Conservation (phyloP, 2,113 vertebrate genomes). For the Anolis sagrei region DNA sequence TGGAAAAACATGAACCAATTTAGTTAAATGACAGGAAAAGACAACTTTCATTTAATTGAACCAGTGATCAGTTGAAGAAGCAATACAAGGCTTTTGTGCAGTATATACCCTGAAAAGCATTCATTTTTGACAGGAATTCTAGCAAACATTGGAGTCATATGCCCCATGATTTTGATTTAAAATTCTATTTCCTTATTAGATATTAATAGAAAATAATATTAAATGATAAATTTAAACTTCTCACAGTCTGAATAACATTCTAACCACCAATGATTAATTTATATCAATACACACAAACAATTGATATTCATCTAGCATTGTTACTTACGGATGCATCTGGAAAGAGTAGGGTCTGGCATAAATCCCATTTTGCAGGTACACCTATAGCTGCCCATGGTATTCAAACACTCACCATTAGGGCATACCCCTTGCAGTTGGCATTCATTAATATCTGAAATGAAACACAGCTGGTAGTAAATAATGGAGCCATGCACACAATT, state of each 20-base stretch:
- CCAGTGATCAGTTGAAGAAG: background rate
- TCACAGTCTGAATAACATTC: slow-evolving; percentile 1
- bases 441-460: slow-evolving; percentile 90
- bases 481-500: background rate
- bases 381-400: slow-evolving; percentile 94
- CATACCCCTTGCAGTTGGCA: slow-evolving; percentile 92
- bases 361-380: slow-evolving; percentile 92
- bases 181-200: background rate
- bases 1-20: background rate
- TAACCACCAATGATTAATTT: background rate
- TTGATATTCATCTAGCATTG: background rate
- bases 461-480: slow-evolving; percentile 35
- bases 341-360: slow-evolving; percentile 86
- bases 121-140: background rate
- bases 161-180: background rate
- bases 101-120: background rate
- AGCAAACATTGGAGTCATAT: background rate
- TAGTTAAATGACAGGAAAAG: background rate
- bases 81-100: background rate
- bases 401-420: slow-evolving; percentile 93
- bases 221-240: background rate
- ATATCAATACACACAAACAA: background rate
- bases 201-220: background rate
- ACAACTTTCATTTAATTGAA: background rate
- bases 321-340: slow-evolving; percentile 91